A percentile compares a stretch with the other conserved stretches of the same genome.
Conservation (phyloP, 2,113 vertebrate species). For the Silurus meridionalis region DNA sequence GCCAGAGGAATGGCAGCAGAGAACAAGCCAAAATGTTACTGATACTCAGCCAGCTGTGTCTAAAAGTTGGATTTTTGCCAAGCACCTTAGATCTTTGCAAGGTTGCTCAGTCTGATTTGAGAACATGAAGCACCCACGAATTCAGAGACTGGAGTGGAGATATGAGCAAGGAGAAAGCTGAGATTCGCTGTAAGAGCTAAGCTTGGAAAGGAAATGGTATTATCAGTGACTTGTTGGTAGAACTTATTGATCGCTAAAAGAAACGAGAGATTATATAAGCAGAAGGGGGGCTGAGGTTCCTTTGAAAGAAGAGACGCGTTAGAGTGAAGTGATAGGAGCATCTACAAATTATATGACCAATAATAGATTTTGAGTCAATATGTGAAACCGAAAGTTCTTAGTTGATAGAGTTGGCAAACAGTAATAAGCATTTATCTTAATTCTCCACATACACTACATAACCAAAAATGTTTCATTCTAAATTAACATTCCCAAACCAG, state of each 20-base stretch:
- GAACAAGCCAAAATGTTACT: background rate
- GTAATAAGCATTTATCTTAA: background rate
- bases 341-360: background rate
- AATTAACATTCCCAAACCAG: background rate
- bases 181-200: constrained; percentile 19
- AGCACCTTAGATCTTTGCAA: background rate
- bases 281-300: background rate
- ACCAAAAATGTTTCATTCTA: background rate
- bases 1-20: background rate
- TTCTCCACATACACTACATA: background rate
- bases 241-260: constrained; percentile 1
- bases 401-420: background rate
- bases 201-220: background rate
- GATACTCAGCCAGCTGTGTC: constrained; percentile 13
- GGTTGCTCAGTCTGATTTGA: constrained; percentile 15
- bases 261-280: background rate
- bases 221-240: background rate
- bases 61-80: constrained; percentile 18
- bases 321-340: background rate
- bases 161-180: constrained; percentile 5
- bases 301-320: background rate
- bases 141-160: background rate
- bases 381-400: background rate
- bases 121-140: background rate
- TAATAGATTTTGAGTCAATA: background rate